A percentile compares a stretch with the other conserved stretches of the same genome.
Conservation (phyloP, 2,888 invertebrate species). For the Bombylius major region DNA sequence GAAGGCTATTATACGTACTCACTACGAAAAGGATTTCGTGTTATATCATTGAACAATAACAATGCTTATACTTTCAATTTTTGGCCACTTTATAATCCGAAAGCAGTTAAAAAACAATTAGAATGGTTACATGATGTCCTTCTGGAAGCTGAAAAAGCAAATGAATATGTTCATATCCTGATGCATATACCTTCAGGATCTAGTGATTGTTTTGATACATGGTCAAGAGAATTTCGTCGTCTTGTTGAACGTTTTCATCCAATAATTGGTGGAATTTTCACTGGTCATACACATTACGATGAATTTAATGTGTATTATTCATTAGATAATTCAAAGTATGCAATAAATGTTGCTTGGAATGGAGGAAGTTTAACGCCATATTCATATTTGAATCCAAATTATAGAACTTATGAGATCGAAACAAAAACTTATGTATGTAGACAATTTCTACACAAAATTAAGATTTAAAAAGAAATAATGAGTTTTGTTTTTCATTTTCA, state of each 20-base stretch:
- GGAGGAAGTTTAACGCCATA: constrained; percentile 73
- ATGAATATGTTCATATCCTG: constrained; percentile 70
- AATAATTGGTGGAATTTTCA: constrained; percentile 67
- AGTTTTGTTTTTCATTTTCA: not conserved
- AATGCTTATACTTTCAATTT: constrained; percentile 43
- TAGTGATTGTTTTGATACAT: constrained; percentile 51
- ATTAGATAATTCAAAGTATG: constrained; percentile 24
- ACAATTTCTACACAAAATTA: not conserved
- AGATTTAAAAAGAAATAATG: not conserved
- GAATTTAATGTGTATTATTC: constrained; percentile 58
- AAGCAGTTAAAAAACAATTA: constrained; percentile 63
- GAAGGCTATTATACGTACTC: constrained; percentile 69
- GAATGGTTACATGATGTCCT: constrained; percentile 69
- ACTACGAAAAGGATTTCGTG: constrained; percentile 53
- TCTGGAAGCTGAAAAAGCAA: constrained; percentile 54
- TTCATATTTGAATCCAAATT: constrained; percentile 64
- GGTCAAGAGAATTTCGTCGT: constrained; percentile 56
- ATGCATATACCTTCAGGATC: constrained; percentile 71
- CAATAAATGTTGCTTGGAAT: constrained; percentile 63
- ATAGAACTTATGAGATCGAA: constrained; percentile 59
- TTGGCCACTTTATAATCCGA: constrained; percentile 59
- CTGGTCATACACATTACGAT: constrained; percentile 70
- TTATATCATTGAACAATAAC: constrained; percentile 71
- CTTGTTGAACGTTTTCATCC: constrained; percentile 59
- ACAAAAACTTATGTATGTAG: constrained; percentile 43